phyloP scores from a whole-genome alignment of 2,888 invertebrate species.

The Leptura quadrifasciata region DNA sequence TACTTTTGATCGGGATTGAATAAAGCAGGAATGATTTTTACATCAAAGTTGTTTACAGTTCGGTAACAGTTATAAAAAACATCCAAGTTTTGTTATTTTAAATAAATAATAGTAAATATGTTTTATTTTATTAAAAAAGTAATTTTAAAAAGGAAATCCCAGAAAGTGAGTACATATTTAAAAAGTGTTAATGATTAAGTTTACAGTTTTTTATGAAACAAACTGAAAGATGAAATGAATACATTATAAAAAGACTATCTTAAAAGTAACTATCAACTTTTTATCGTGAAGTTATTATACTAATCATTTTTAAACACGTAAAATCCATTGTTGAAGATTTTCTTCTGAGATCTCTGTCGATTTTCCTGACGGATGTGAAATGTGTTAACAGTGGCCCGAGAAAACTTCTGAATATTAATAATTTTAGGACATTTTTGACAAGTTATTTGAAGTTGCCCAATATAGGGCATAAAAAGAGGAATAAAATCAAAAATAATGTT shows the following conservation, averaged over 20 bases:
- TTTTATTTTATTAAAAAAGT: conserved; percentile 23
- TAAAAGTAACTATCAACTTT: neutral
- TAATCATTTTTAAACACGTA: neutral
- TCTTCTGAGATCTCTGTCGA: neutral
- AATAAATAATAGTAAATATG: conserved; percentile 27
- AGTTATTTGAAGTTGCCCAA: too few species aligned
- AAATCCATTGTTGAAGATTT: neutral
- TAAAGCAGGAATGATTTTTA: conserved; percentile 33
- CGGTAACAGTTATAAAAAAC: conserved; percentile 28
- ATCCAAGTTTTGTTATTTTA: conserved; percentile 28
- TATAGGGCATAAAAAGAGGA: too few species aligned
- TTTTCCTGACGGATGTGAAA: too few species aligned
- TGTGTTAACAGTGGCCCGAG: too few species aligned
- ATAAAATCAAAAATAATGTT: too few species aligned
- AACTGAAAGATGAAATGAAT: conserved; percentile 2
- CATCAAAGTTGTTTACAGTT: conserved; percentile 38
- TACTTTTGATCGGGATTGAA: conserved; percentile 31
- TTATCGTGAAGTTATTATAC: neutral
- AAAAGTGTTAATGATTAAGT: conserved; percentile 20
- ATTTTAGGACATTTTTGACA: too few species aligned
- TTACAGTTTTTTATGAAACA: conserved; percentile 2
- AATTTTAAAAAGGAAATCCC: conserved; percentile 15
- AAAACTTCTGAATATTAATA: too few species aligned
- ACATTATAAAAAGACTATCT: neutral
- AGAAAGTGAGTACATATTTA: conserved; percentile 27